Evolutionary conservation across 2,888 invertebrate genomes (phyloP).

Genomic region (Tipula confusa): DNA sequence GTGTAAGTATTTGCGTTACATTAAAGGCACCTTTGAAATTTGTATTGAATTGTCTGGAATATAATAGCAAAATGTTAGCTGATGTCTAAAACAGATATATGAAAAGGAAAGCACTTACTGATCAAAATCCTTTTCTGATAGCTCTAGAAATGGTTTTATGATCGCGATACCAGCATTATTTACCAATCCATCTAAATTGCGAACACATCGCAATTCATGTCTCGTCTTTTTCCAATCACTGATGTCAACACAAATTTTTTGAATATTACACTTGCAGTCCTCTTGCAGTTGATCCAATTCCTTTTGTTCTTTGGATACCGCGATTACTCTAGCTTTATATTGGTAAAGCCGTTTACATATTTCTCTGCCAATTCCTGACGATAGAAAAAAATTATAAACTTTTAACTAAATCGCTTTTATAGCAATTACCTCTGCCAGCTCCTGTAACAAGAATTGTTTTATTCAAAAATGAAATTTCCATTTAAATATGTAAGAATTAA

Average conservation of each 20-base stretch:
- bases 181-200: slow-evolving; percentile 76
- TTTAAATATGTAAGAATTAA: too few species aligned
- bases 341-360: slow-evolving; percentile 64
- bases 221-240: too few species aligned
- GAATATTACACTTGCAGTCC: slow-evolving; percentile 57
- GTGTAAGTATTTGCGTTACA: slow-evolving; percentile 76
- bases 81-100: too few species aligned
- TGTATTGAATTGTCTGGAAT: slow-evolving; percentile 63
- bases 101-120: too few species aligned
- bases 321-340: slow-evolving; percentile 71
- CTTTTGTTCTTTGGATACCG: slow-evolving; percentile 64
- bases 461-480: slow-evolving; percentile 67
- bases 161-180: slow-evolving; percentile 82
- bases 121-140: slow-evolving; percentile 66
- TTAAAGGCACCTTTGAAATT: slow-evolving; percentile 84
- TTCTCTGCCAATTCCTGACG: slow-evolving; percentile 70
- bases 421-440: slow-evolving; percentile 82
- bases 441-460: slow-evolving; percentile 84
- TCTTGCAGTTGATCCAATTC: slow-evolving; percentile 61
- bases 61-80: too few species aligned
- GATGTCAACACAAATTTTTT: slow-evolving; percentile 67
- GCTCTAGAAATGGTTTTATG: slow-evolving; percentile 65
- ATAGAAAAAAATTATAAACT: slow-evolving; percentile 30
- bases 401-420: not conserved
- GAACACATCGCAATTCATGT: too few species aligned